Base-by-base conservation (phyloP, 2,113 vertebrate species). In the Lipophrys pholis region DNA sequence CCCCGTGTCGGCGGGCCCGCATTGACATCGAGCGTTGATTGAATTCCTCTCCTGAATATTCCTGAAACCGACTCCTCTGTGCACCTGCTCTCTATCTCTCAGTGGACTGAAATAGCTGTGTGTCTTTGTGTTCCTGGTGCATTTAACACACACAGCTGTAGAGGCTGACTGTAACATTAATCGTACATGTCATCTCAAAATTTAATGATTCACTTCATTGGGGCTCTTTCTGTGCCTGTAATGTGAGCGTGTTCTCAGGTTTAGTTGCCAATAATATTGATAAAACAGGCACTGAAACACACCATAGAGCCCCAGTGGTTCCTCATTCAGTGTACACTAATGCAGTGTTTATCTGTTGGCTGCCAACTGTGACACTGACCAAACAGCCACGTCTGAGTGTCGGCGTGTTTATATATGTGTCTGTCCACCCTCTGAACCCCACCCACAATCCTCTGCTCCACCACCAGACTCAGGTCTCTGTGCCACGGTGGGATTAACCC, bases 401-500 rank as follows among this genome's bases (percentile, higher is more conserved):
- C 54, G 17, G 54, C n/a, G 21, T 50, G 59, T 74, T 42, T 58
- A 43, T 57, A 68, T 55, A 65, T 67, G n/a, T 70, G 42, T 64
- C 49, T 69, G 41, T 67, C 59, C 48, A 11, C 30, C n/a, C 16
- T 46, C 67, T 78, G 11, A 7, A 4, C 15, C 9, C 9, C 38
- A 17, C 9, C 43, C 49, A 35, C 46, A 30, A 15, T 54, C 50
- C 58, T 11, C 70, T 50, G 48, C 63, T 71, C 57, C 58, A 12
- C 58, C 56, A 60, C 45, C 67, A 84, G 77, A 64, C 81, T 59
- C 58, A 63, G 67, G 63, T 79, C 76, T 79, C 78, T 70, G 74
- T 81, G 78, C 65, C 65, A 68, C 63, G 41, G 73, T 45, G 74
- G 87, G 91, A 91, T 93, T 93, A 92, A 79, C 83, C 53, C 83